Conservation (phyloP, 2,113 vertebrate species). For the Chinchilla lanigera region DNA sequence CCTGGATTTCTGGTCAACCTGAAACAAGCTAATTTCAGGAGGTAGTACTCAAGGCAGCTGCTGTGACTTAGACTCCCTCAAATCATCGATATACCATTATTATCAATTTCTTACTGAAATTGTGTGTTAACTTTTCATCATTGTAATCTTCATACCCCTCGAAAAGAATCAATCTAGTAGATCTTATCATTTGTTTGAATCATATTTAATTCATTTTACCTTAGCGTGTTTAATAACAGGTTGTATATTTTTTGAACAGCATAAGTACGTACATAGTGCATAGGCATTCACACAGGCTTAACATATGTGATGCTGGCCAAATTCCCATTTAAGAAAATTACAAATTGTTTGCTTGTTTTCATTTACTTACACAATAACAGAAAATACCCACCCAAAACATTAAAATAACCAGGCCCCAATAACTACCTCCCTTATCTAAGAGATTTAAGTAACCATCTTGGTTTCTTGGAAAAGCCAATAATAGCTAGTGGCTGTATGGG, state of each 20-base stretch:
- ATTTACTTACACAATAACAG: constrained; percentile 36
- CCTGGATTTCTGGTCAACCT: not conserved
- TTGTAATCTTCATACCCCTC: not conserved
- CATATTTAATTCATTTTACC: not conserved
- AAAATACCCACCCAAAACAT: constrained; percentile 53
- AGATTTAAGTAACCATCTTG: constrained; percentile 64
- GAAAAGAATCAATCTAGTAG: not conserved
- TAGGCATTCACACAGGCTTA: not conserved
- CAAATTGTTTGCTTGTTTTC: constrained; percentile 35
- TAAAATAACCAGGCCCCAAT: constrained; percentile 57
- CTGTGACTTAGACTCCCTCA: not conserved
- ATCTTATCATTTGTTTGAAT: constrained; percentile 8
- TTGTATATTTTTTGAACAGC: constrained; percentile 5
- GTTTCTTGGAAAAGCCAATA: constrained; percentile 70
- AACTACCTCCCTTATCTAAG: constrained; percentile 36
- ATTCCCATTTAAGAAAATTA: constrained; percentile 66
- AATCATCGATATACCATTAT: not conserved
- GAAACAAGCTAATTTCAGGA: not conserved
- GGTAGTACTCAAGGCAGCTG: not conserved
- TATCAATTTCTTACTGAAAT: not conserved
- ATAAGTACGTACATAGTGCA: not conserved
- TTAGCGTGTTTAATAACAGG: not conserved
- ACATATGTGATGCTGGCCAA: not conserved
- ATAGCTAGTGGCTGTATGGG: constrained; percentile 20
- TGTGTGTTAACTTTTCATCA: not conserved